Evolutionary conservation across 2,888 invertebrate species (phyloP), one percentile per base, ranked within the genome.

Genomic region (Tuta absoluta): DNA sequence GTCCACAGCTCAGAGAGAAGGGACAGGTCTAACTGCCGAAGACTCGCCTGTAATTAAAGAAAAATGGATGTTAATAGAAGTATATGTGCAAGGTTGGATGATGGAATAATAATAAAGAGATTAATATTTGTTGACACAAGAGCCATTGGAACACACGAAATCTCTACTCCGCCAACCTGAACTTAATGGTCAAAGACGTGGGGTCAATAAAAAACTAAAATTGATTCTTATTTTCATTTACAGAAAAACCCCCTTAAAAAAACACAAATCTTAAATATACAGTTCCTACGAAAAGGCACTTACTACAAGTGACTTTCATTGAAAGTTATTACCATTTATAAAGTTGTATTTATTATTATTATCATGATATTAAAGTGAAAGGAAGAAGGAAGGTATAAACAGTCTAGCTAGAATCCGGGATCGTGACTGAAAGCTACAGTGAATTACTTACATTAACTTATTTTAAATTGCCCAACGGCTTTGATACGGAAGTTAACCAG

Each of bases 1-100:
- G 97, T 95, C 97, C 98, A 97, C 69, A 98, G 93, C 86, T 98
- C 98, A 4, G 97, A 97, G 53, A 98, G 93, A 63, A 98, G 92
- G 0, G 97, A 96, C 73, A 98, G 93, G 89, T 98, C 98, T 85
- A 98, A 84, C 85, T 98, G 97, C 63, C 98, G 94, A 33, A 98
- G 93, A 74, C 96, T 96, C 76, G 96, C 96, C 98, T 98, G 93
- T 58, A 94, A 94, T 65, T 23, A 66, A 67, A 24, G 48, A 61
- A 21, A 58, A 37, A 48, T 33, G 59, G 49, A 67, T 72, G 71
- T 72, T 74, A 33, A 10, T 45, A 37, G 8, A 2, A 37, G 37
- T 12, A 37, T 37, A 4, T 37, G 8, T 37, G 8, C 8, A 37
- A 37, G 45, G 7, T 0, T 1, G 45, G 4, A 17, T 45, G 45